Evolutionary conservation across 2,113 vertebrate species (phyloP).

Genomic region (Lampris megalopsis): DNA sequence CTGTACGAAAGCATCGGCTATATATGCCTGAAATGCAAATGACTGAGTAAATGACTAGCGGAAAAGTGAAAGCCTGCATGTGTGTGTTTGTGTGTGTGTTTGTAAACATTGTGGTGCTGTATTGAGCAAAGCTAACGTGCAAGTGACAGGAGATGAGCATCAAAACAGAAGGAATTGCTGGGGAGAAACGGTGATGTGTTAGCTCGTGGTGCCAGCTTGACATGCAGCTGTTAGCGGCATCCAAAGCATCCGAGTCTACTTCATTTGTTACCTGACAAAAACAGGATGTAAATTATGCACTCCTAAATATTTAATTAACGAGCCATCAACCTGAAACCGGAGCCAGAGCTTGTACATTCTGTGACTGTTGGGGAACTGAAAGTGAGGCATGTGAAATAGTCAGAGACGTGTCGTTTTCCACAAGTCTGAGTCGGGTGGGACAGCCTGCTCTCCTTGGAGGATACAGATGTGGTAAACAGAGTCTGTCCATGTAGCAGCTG

Average conservation of each 20-base stretch:
- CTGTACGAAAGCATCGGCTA: slow-evolving; percentile 36
- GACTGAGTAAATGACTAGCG: slow-evolving; percentile 70
- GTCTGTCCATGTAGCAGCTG: too few relatives aligned
- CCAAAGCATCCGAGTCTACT: slow-evolving; percentile 4
- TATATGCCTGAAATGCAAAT: slow-evolving; percentile 62
- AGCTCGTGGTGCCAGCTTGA: slow-evolving; percentile 67
- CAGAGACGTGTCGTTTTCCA: slow-evolving; percentile 24
- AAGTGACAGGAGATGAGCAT: slow-evolving; percentile 57
- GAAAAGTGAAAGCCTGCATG: slow-evolving; percentile 35
- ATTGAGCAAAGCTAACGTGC: neutral
- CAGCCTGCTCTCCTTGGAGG: neutral
- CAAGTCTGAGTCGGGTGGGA: neutral
- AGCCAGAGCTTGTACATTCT: slow-evolving; percentile 29
- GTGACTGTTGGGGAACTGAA: slow-evolving; percentile 53
- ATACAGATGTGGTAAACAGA: too few relatives aligned
- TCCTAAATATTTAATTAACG: slow-evolving; percentile 70
- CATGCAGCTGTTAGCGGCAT: slow-evolving; percentile 73
- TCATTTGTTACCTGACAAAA: slow-evolving; percentile 76
- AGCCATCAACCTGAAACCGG: slow-evolving; percentile 70
- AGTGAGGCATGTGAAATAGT: slow-evolving; percentile 31
- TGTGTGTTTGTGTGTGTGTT: slow-evolving; percentile 35
- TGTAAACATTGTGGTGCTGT: neutral
- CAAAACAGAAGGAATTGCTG: slow-evolving; percentile 51
- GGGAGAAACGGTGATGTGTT: slow-evolving; percentile 54
- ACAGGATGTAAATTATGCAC: slow-evolving; percentile 69